A percentile compares a stretch with the other conserved stretches of the same genome.
Conservation (phyloP, 2,797 vertebrate species). For the Nannoperca australis region DNA sequence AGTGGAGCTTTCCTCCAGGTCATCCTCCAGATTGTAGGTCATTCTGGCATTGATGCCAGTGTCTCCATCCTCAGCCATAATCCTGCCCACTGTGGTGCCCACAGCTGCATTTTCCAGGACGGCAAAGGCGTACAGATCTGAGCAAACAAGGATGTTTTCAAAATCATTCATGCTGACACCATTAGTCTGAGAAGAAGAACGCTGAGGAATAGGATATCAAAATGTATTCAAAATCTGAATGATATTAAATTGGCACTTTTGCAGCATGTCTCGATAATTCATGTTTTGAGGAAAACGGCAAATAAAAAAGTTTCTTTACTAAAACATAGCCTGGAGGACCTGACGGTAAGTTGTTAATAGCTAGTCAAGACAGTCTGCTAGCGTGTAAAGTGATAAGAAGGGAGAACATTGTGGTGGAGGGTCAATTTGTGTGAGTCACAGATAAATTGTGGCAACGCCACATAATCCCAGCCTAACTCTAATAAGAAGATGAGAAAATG, state of each 20-base stretch:
- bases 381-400: conserved; percentile 69
- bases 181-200: background rate
- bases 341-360: conserved; percentile 50
- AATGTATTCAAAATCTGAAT: conserved; percentile 29
- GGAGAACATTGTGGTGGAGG: conserved; percentile 64
- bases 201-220: background rate
- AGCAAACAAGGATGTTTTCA: conserved; percentile 22
- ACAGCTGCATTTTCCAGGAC: conserved; percentile 88
- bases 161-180: conserved; percentile 8
- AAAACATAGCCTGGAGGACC: conserved; percentile 6
- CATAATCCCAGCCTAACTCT: conserved; percentile 71
- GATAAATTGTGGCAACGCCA: conserved; percentile 71
- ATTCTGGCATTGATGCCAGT: conserved; percentile 91
- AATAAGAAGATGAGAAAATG: conserved; percentile 79
- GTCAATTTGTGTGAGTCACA: conserved; percentile 73
- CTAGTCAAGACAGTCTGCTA: conserved; percentile 40
- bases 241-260: conserved; percentile 3
- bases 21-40: conserved; percentile 91
- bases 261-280: background rate
- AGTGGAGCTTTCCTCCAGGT: conserved; percentile 83
- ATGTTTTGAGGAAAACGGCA: conserved; percentile 9
- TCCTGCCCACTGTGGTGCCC: conserved; percentile 89
- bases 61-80: conserved; percentile 92
- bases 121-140: conserved; percentile 90
- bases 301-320: conserved; percentile 37